Evolutionary conservation across 1,140 invertebrate species (phyloP).

Genomic region (Theocolax elegans): DNA sequence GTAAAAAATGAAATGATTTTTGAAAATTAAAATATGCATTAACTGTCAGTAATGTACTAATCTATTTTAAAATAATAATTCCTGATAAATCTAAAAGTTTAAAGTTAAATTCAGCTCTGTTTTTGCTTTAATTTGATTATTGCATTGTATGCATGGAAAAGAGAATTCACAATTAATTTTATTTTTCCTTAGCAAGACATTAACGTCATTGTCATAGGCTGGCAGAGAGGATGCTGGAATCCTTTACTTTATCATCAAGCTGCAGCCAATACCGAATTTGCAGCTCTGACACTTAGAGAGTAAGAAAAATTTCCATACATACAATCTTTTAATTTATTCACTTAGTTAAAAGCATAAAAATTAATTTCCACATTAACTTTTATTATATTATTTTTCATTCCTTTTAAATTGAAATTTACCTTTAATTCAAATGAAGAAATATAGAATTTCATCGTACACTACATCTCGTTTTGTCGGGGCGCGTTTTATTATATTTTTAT

Average conservation of each 20-base stretch:
- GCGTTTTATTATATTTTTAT: too few relatives aligned
- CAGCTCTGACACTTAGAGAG: constrained; percentile 8
- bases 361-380: not conserved
- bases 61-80: too few relatives aligned
- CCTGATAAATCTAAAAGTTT: too few relatives aligned
- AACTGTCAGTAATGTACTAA: too few relatives aligned
- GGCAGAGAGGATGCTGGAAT: not conserved
- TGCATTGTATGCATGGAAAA: too few relatives aligned
- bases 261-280: constrained; percentile 16
- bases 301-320: not conserved
- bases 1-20: constrained; percentile 11
- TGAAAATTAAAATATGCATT: too few relatives aligned
- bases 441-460: too few relatives aligned
- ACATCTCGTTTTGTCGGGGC: too few relatives aligned
- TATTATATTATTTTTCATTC: not conserved
- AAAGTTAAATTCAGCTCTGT: too few relatives aligned
- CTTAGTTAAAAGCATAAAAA: not conserved
- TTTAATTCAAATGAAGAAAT: too few relatives aligned
- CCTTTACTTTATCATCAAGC: not conserved
- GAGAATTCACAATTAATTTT: not conserved
- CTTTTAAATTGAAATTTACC: not conserved
- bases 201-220: constrained; percentile 5
- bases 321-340: too few relatives aligned
- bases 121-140: too few relatives aligned
- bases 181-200: constrained; percentile 1